Percentiles rank a stretch among this genome's conserved stretches.
Evolutionary conservation across 2,888 invertebrate genomes (phyloP).

Genomic region (Carabus problematicus): DNA sequence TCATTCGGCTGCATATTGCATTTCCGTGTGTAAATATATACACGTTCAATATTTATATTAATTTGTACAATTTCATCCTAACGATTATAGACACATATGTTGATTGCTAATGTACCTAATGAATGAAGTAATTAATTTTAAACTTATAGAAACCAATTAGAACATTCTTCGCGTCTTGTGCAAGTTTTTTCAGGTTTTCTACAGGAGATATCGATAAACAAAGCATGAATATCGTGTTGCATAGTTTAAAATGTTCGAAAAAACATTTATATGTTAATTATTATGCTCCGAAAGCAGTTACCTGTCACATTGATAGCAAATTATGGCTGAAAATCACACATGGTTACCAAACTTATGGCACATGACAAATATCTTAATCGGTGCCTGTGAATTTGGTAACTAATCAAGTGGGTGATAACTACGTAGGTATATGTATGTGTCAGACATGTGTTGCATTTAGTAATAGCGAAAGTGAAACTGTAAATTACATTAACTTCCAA

Average conservation of each 20-base stretch:
- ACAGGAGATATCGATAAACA: conserved; percentile 2
- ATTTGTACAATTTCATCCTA: conserved; percentile 11
- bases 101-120: no score
- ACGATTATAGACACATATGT: conserved; percentile 10
- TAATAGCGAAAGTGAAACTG: conserved; percentile 26
- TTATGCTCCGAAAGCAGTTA: conserved; percentile 7
- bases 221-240: neutral
- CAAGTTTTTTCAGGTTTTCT: neutral
- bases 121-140: no score
- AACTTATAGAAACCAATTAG: no score
- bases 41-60: neutral
- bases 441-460: conserved; percentile 5
- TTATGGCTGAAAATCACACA: conserved; percentile 11
- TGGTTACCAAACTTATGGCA: neutral
- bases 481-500: conserved; percentile 17
- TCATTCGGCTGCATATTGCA: conserved; percentile 16
- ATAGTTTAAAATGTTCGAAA: conserved; percentile 2
- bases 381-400: conserved; percentile 11
- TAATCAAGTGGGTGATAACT: no score
- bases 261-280: conserved; percentile 30
- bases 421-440: no score
- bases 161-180: neutral
- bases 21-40: conserved; percentile 25
- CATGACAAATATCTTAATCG: conserved; percentile 8
- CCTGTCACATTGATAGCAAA: conserved; percentile 3